Base-by-base conservation (phyloP, 92 coral and sea anemone species). In the Epizoanthus stellaris region DNA sequence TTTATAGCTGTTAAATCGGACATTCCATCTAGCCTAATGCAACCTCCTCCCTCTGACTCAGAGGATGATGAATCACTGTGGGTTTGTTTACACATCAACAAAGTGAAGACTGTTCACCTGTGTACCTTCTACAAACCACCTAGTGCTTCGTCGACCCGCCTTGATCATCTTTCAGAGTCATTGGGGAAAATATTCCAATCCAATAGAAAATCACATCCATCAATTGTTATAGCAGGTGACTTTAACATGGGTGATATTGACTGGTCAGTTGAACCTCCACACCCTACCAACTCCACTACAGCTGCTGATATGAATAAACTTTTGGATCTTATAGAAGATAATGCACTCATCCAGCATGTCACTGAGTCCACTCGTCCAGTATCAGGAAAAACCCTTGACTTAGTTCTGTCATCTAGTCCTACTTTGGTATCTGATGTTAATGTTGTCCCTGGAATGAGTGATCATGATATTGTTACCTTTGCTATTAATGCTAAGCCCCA, bases 281-380 rank as follows among this genome's bases (percentile, higher is more conserved):
- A 69, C 74, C 74, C 52, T 69, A 69, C 74, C 74, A 39, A 39
- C 74, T 69, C 74, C 39, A 69, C 74, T 34, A 69, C 54, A 69
- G 74, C 74, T 34, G 74, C 74, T 69, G 47, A 69, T 39, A 40
- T 58, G 86, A 61, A 69, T 34, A 82, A 82, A 52, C 86, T 45
- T 45, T 59, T 67, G 20, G 63, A 56, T 45, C 70, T 82, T 34
- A 82, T 82, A 52, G 69, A 82, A 13, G 80, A 82, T 72, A 82
- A 70, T 57, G 86, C 86, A 70, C 86, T 82, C 40, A 69, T 69
- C 79, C 86, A 70, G 63, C 86, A 82, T 54, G 59, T 82, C 53
- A 82, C 79, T 52, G 66, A 82, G 65, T 67, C 86, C 74, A 82
- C 79, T 52, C 56, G 86, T 67, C 86, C 69, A 80, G 85, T 23